Base-by-base conservation (phyloP, 1,140 invertebrate genomes). In the Zaprionus davidi region DNA sequence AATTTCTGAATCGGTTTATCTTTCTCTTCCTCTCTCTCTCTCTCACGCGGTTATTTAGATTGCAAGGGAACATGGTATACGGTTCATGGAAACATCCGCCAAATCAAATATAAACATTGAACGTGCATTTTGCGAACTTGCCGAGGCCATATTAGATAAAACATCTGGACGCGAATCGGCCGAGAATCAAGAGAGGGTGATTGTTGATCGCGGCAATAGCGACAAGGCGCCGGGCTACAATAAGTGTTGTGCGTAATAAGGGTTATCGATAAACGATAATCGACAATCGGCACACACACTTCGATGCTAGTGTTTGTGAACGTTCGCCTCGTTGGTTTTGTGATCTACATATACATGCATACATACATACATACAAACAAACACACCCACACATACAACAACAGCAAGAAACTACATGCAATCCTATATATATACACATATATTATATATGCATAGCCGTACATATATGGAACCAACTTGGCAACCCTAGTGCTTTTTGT, bases 61-160 rank as follows among this genome's bases (percentile, higher is more conserved):
- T 95, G 99, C 98, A n/a, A 94, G 97, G 92, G 98, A 99, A 93
- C 98, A 99, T 94, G 96, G 97, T 76, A 99, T 99, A 79, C 96
- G 97, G 92, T 99, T 99, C 94, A 97, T 99, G 96, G 99, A 99
- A 94, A 99, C 99, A 22, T 99, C 98, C 81, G 99, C 99, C 44
- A 99, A 99, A 93, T 97, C 98, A 67, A 98, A 99, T 90, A 97
- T 99, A 88, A 99, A 99, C 93, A 99, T 99, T 71, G 99, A 99
- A 91, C 96, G 96, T 90, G 98, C 98, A 59, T 99, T 99, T 94
- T 98, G 97, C 92, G 98, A 99, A 93, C 94, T 99, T 90, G 98
- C 99, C 62, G 97, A 98, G 94, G 98, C 98, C 76, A 99, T 99
- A 91, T 94, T 99, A 79, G 96, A 98, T 92, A 98, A 98, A 93